Base-by-base conservation (phyloP, 2,888 invertebrate species). In the Tholera decimalis region DNA sequence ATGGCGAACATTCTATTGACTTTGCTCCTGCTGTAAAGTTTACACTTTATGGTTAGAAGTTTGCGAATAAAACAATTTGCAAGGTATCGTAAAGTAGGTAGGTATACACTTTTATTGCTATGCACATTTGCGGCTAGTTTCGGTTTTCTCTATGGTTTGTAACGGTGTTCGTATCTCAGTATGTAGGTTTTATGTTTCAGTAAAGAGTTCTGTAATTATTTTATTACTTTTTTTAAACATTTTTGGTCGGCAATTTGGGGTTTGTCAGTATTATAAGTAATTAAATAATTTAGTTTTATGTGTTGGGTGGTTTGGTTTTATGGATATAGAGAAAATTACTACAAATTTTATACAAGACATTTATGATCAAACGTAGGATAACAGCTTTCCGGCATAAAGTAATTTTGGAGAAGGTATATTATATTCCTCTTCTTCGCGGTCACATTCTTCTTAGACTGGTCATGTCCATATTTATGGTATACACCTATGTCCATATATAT, bases 41-140 rank as follows among this genome's bases (percentile, higher is more conserved):
- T 59, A 37, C 33, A 59, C 51, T 76, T 75, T 82, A 77, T 81
- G 68, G 66, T 74, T 68, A 64, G 58, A 78, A 76, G 70, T 76
- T 76, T 69, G 83, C 81, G 77, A 82, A 82, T 80, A 82, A 80
- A 79, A 78, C 70, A 67, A 76, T 80, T 82, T 80, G 78, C 61
- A 37, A 73, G 54, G 51, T 62, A 73, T 69, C 71, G 46, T 82
- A 80, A 78, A 75, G 37, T 72, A 55, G 64, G 53, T 66, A 65
- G 50, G 44, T 61, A 65, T 72, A 35, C 37, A 30, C 63, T 60
- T 82, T 79, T 80, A 73, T 64, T 63, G 47, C 51, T 13, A 22
- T 44, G 35, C 55, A 72, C 46, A 46, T 69, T 75, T 73, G 73
- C 9, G 59, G 69, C 39, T 55, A 53, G 69, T 64, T 28, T 57